Conservation (phyloP, 2,797 vertebrate species). For the Astyanax mexicanus region DNA sequence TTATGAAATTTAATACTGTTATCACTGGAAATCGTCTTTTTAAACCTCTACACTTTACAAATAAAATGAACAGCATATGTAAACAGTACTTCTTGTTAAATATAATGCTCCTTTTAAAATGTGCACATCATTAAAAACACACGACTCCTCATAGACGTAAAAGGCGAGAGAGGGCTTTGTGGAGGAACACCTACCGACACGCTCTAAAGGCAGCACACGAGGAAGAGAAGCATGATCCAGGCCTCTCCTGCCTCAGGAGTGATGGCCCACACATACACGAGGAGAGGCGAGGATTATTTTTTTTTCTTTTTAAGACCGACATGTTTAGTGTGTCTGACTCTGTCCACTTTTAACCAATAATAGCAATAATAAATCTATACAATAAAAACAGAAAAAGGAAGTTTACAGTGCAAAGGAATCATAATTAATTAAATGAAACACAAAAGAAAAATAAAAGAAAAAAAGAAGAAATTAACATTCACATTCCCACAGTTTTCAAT, state of each 20-base stretch:
- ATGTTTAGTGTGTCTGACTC: slow-evolving; percentile 60
- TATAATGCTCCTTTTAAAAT: slow-evolving; percentile 61
- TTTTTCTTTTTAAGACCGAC: slow-evolving; percentile 4
- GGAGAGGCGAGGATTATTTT: slow-evolving; percentile 22
- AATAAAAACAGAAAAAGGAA: slow-evolving; percentile 56
- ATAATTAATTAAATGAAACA: slow-evolving; percentile 23
- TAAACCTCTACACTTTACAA: slow-evolving; percentile 82
- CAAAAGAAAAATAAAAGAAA: slow-evolving; percentile 39
- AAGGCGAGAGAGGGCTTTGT: slow-evolving; percentile 34
- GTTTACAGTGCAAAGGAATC: slow-evolving; percentile 72
- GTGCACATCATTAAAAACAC: slow-evolving; percentile 65
- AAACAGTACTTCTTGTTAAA: slow-evolving; percentile 73
- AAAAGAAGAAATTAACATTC: slow-evolving; percentile 60
- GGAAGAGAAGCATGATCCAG: slow-evolving; percentile 24
- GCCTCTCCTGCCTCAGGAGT: slow-evolving; percentile 33
- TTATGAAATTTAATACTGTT: slow-evolving; percentile 83
- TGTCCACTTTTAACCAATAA: slow-evolving; percentile 55
- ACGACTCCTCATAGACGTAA: slow-evolving; percentile 45
- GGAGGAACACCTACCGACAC: slow-evolving; percentile 44
- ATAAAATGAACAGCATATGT: slow-evolving; percentile 78
- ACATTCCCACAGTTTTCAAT: slow-evolving; percentile 60
- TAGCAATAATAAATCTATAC: slow-evolving; percentile 60
- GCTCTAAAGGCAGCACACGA: slow-evolving; percentile 31
- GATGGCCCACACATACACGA: slow-evolving; percentile 22
- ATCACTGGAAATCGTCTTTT: slow-evolving; percentile 80